Evolutionary conservation across 2,797 vertebrate species (phyloP).

Genomic region (Epinephelus awoara): DNA sequence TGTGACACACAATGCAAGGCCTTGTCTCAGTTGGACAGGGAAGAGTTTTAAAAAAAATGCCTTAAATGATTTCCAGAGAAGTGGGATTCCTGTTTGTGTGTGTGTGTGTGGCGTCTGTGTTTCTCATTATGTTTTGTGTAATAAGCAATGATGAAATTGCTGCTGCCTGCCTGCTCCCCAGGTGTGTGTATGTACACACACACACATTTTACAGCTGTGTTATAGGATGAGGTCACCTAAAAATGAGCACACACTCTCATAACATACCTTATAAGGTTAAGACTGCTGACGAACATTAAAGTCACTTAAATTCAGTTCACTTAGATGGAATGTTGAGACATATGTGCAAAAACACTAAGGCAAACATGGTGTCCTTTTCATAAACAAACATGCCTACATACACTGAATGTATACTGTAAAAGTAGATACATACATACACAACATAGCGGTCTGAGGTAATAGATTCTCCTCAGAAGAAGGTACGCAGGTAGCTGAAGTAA

Average conservation of each 20-base stretch:
- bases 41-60: constrained; percentile 1
- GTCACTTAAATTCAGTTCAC: constrained; percentile 6
- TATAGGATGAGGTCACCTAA: constrained; percentile 66
- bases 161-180: constrained; percentile 39
- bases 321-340: constrained; percentile 15
- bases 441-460: not conserved
- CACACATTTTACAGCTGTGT: constrained; percentile 45
- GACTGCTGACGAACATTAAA: constrained; percentile 28
- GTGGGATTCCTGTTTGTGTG: constrained; percentile 35
- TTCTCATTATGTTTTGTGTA: constrained; percentile 70
- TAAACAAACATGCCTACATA: not conserved
- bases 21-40: constrained; percentile 16
- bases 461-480: not conserved
- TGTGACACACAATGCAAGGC: constrained; percentile 11
- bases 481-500: not conserved
- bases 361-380: not conserved
- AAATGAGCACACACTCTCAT: constrained; percentile 50
- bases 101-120: constrained; percentile 49
- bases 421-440: not conserved
- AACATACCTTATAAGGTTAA: constrained; percentile 55
- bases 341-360: not conserved
- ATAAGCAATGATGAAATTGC: constrained; percentile 60
- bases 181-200: constrained; percentile 27
- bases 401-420: not conserved
- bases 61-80: constrained; percentile 50